Evolutionary conservation across 1,140 invertebrate species (phyloP).

Genomic region (Procambarus clarkii): DNA sequence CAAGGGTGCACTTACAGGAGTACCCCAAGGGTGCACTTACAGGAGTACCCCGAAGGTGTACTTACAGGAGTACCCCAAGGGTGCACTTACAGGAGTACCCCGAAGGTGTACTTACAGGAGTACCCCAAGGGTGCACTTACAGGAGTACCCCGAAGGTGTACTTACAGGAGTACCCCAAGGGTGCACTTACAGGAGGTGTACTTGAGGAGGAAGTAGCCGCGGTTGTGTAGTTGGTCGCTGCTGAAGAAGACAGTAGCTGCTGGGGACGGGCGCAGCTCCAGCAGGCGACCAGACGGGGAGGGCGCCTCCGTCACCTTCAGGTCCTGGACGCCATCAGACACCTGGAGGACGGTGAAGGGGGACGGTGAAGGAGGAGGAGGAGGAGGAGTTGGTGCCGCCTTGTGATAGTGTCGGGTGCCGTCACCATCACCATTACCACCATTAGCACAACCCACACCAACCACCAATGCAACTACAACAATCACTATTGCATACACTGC

Average conservation of each 20-base stretch:
- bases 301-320: conserved; percentile 19
- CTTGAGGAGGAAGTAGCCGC: conserved; percentile 55
- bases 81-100: neutral
- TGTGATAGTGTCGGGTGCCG: no score
- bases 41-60: no score
- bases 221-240: conserved; percentile 44
- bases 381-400: no score
- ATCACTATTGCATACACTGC: no score
- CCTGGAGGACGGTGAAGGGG: neutral
- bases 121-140: neutral
- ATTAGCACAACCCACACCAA: no score
- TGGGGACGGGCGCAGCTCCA: conserved; percentile 35
- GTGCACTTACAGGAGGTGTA: conserved; percentile 39
- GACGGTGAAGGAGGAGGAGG: no score
- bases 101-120: neutral
- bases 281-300: neutral
- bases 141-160: no score
- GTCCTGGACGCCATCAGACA: conserved; percentile 29
- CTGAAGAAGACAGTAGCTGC: conserved; percentile 55
- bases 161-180: no score
- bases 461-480: no score
- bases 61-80: neutral
- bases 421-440: no score
- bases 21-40: no score
- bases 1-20: no score